Evolutionary conservation across 2,797 vertebrate species (phyloP), one percentile per base, ranked within the genome.

Genomic region (Agapornis canus): DNA sequence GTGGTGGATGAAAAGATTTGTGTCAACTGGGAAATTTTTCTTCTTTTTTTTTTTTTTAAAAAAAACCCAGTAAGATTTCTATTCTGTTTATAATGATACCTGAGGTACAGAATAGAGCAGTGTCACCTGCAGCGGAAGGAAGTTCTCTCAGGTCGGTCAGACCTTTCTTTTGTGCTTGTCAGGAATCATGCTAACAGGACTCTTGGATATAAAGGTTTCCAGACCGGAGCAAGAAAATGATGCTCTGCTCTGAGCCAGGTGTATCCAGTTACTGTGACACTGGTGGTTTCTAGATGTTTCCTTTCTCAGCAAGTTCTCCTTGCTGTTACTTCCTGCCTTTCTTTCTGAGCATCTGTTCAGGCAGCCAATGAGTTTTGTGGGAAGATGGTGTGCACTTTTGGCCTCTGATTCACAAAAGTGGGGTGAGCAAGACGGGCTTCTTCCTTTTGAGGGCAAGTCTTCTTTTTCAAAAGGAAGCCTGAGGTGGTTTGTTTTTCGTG

Each of bases 81-180:
- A 73, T 96, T 97, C 92, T 97, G 97, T 97, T 97, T 97, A 97
- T 97, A 94, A 95, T 95, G 81, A 81, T 95, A 95, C 48, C 40
- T 4, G 45, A 95, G 89, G 95, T 96, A 97, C 90, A 68, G 86
- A 82, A 78, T 29, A 93, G 94, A 96, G 95, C 93, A 94, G 90
- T 78, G 90, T 95, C 92, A 92, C 85, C 83, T 90, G 92, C 94
- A 95, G 92, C 95, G 94, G 97, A 97, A 97, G 79, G 92, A 95
- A 96, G 96, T 97, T 97, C 95, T 97, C 76, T 90, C 45, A 39
- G 77, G 92, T 96, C 92, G 87, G 89, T 89, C 25, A 51, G 86
- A 96, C 94, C 94, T 92, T 89, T 86, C 70, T 70, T 90, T 92
- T 59, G 18, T 75, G 84, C 87, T 96, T 85, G 71, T 90, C 77